A percentile compares a stretch with the other conserved stretches of the same genome.
Conservation (phyloP, 2,797 vertebrate species). For the Bovichtus diacanthus region DNA sequence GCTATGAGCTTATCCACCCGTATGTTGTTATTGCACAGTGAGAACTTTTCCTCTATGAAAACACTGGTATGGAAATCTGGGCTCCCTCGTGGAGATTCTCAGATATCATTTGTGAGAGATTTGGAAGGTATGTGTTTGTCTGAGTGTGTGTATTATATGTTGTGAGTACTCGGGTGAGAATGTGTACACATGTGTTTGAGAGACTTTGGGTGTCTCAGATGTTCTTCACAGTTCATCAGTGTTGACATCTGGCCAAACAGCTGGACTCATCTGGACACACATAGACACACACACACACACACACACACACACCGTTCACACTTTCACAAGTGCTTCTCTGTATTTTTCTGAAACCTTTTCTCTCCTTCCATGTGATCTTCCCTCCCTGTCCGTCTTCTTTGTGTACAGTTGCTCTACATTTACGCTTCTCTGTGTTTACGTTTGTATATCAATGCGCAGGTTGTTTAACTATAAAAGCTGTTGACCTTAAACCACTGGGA, state of each 20-base stretch:
- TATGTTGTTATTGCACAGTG: neutral
- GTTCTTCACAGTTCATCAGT: conserved; percentile 87
- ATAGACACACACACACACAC: conserved; percentile 13
- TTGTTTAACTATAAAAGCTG: conserved; percentile 24
- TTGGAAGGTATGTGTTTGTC: neutral
- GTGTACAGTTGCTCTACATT: conserved; percentile 16
- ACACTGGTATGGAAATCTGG: conserved; percentile 12
- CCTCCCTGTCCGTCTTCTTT: conserved; percentile 7
- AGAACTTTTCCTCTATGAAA: conserved; percentile 21
- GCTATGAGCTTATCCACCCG: neutral
- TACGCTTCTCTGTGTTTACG: conserved; percentile 9
- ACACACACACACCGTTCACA: conserved; percentile 19
- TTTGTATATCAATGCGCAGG: neutral
- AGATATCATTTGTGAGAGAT: conserved; percentile 38
- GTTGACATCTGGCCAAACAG: conserved; percentile 89
- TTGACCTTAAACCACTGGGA: neutral
- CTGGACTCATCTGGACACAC: conserved; percentile 82
- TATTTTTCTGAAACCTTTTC: conserved; percentile 2
- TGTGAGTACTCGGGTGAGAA: conserved; percentile 53
- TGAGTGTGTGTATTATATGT: conserved; percentile 19
- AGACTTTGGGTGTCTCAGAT: conserved; percentile 72
- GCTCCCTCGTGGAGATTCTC: conserved; percentile 18
- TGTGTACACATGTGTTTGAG: conserved; percentile 60
- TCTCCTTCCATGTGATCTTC: conserved; percentile 1
- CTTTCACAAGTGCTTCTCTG: conserved; percentile 28